phyloP scores from a whole-genome alignment of 2,797 vertebrate genomes.

The Apogon talboti region DNA sequence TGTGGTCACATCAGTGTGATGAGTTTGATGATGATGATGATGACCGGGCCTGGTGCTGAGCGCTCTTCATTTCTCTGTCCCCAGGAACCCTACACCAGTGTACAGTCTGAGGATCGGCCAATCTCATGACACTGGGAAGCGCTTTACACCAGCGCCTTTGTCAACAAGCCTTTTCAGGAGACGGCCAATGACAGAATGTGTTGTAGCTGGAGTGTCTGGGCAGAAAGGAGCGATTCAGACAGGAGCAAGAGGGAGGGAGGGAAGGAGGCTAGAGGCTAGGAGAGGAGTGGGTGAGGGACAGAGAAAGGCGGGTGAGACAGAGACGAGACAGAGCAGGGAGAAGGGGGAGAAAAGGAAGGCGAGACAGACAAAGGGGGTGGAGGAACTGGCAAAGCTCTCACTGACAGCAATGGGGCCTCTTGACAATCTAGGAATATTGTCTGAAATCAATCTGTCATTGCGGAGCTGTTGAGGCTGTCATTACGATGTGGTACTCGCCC shows the following conservation, averaged over 20 bases:
- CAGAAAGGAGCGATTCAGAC: constrained; percentile 72
- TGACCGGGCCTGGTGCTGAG: constrained; percentile 31
- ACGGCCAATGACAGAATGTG: constrained; percentile 66
- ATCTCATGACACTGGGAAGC: constrained; percentile 66
- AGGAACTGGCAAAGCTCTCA: constrained; percentile 75
- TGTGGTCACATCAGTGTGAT: constrained; percentile 40
- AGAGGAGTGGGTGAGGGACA: constrained; percentile 56
- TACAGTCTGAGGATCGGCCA: constrained; percentile 44
- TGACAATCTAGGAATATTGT: constrained; percentile 77
- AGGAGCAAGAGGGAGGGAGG: constrained; percentile 43
- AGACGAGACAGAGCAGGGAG: constrained; percentile 59
- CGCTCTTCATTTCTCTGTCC: constrained; percentile 36
- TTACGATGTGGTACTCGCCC: constrained; percentile 73
- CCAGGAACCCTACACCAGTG: constrained; percentile 54
- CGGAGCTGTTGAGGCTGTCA: constrained; percentile 74
- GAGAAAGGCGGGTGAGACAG: constrained; percentile 62
- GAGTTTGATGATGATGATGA: constrained; percentile 25
- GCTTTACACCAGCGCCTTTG: constrained; percentile 74
- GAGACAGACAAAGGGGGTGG: constrained; percentile 57
- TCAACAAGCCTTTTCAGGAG: constrained; percentile 67
- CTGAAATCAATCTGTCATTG: constrained; percentile 79
- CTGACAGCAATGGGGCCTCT: constrained; percentile 77
- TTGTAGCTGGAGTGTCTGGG: constrained; percentile 68
- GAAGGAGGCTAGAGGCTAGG: constrained; percentile 39
- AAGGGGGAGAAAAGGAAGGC: constrained; percentile 31